Conservation (phyloP, 2,888 invertebrate species). For the Bibio marci region DNA sequence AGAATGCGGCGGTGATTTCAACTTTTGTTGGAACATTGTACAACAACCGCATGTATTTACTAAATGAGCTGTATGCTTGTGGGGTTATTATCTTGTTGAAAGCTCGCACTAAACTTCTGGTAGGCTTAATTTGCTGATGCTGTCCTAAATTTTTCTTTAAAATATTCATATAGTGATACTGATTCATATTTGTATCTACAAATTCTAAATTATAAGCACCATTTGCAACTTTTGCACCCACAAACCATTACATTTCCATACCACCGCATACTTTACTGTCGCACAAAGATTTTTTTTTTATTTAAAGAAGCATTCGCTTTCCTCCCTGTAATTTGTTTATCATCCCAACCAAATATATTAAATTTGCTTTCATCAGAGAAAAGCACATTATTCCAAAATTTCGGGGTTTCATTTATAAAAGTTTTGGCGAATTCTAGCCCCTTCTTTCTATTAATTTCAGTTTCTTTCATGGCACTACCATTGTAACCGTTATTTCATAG, state of each 20-base stretch:
- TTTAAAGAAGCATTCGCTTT: slow-evolving; percentile 2
- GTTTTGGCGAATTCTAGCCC: no score
- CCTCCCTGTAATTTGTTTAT: slow-evolving; percentile 4
- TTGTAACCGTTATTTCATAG: no score
- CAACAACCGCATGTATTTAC: slow-evolving; percentile 3
- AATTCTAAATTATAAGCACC: slow-evolving; percentile 4
- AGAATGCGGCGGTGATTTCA: slow-evolving; percentile 7
- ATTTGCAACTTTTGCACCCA: slow-evolving; percentile 6
- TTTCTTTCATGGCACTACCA: no score
- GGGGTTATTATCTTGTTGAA: slow-evolving; percentile 9
- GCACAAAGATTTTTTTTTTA: slow-evolving; percentile 3
- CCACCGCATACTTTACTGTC: slow-evolving; percentile 8
- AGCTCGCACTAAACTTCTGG: not conserved
- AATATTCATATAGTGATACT: slow-evolving; percentile 4
- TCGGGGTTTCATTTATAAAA: no score
- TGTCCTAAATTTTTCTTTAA: slow-evolving; percentile 5
- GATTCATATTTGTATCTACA: slow-evolving; percentile 6
- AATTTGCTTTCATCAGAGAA: slow-evolving; percentile 8
- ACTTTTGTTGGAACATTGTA: slow-evolving; percentile 2
- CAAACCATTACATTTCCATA: slow-evolving; percentile 7
- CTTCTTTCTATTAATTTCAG: no score
- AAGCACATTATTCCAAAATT: no score
- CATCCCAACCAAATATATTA: slow-evolving; percentile 6
- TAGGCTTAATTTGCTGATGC: slow-evolving; percentile 4
- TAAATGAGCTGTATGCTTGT: slow-evolving; percentile 5